A percentile compares a stretch with the other conserved stretches of the same genome.
Conservation (phyloP, 2,113 vertebrate genomes). For the Catharus fuscescens region DNA sequence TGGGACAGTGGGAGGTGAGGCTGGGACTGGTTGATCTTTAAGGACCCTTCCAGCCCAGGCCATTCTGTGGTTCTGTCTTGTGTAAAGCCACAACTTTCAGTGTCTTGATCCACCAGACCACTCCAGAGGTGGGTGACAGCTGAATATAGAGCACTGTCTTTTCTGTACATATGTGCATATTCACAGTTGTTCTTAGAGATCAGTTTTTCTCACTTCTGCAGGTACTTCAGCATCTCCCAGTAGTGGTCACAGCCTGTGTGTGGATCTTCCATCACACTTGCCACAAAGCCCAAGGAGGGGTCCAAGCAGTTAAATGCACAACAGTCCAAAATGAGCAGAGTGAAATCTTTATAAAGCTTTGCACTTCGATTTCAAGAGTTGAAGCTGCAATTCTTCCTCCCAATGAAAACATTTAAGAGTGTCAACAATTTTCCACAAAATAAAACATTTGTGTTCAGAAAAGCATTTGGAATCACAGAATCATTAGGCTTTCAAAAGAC, state of each 20-base stretch:
- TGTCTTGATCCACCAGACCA: neutral
- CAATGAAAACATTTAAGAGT: neutral
- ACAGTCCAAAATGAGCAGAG: neutral
- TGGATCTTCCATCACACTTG: neutral
- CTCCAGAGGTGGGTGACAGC: neutral
- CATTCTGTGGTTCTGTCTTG: neutral
- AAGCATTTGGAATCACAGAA: neutral
- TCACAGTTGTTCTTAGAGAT: neutral
- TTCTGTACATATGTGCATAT: fast-evolving
- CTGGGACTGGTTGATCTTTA: neutral
- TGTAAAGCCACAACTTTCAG: neutral
- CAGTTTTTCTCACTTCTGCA: neutral
- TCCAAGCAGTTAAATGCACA: neutral
- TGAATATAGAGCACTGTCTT: neutral
- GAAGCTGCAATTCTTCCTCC: neutral
- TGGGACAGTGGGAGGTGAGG: neutral
- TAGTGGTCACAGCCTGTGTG: fast-evolving
- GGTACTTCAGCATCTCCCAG: neutral
- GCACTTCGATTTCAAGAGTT: neutral
- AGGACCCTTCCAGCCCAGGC: neutral
- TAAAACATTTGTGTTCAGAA: neutral
- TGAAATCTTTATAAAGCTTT: neutral
- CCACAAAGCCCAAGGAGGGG: neutral
- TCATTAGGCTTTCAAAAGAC: neutral
- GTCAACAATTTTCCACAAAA: neutral